Evolutionary conservation across 2,113 vertebrate genomes (phyloP).

Genomic region (Cyrtonyx montezumae): DNA sequence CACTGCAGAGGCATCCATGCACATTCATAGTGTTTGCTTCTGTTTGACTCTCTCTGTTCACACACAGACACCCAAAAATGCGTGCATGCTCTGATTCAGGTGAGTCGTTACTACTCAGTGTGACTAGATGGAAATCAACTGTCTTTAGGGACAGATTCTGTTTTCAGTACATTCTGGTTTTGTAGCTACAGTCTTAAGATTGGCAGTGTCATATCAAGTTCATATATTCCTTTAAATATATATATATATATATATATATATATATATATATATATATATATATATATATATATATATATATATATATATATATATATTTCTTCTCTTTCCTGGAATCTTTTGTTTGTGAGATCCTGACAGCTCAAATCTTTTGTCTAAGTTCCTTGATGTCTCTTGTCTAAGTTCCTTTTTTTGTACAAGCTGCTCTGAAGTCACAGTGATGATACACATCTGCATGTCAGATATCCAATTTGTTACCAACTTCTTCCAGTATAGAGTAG

Average conservation of each 20-base stretch:
- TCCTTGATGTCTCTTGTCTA: neutral
- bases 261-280: no score
- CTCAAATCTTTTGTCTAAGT: neutral
- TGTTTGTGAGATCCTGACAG: neutral
- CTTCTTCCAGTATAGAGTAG: conserved; percentile 29
- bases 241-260: no score
- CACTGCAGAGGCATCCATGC: neutral
- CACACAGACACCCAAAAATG: neutral
- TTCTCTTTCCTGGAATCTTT: neutral
- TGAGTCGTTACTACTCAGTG: neutral
- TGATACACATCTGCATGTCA: conserved; percentile 42
- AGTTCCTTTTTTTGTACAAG: neutral
- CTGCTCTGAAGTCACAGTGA: neutral
- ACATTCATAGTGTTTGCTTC: neutral
- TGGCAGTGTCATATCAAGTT: neutral
- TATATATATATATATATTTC: neutral
- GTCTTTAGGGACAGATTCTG: neutral
- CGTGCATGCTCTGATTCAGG: neutral
- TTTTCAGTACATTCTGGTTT: neutral
- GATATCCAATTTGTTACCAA: conserved; percentile 32
- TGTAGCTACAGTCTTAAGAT: neutral
- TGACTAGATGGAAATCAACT: neutral
- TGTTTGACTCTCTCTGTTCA: neutral
- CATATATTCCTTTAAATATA: neutral
- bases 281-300: no score